Evolutionary conservation across 2,113 vertebrate genomes (phyloP).

Genomic region (Phylloscopus whistleri): DNA sequence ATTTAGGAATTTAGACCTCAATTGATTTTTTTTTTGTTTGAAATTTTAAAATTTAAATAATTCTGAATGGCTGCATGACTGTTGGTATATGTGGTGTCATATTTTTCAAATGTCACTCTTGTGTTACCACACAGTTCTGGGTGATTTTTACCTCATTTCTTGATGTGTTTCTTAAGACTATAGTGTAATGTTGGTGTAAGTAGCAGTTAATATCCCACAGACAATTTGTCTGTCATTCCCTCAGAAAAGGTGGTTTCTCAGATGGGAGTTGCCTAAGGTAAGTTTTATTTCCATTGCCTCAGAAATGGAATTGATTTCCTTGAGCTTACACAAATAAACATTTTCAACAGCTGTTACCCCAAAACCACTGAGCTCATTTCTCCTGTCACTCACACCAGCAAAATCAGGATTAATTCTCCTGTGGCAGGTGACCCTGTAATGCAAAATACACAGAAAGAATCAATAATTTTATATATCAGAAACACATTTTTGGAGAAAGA

Average conservation of each 20-base stretch:
- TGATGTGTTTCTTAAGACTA: background rate
- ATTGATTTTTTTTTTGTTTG: background rate
- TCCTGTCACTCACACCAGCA: background rate
- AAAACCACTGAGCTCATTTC: background rate
- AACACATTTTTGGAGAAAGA: background rate
- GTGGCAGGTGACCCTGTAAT: background rate
- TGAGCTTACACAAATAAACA: background rate
- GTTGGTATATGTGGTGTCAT: fast-evolving
- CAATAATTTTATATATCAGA: background rate
- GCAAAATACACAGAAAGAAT: background rate
- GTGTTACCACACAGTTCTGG: background rate
- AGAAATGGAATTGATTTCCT: background rate
- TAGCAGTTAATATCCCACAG: background rate
- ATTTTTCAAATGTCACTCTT: background rate
- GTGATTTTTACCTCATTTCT: background rate
- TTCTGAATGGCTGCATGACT: background rate
- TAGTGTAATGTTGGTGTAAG: background rate
- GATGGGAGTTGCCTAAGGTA: background rate
- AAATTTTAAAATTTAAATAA: background rate
- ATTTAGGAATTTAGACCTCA: background rate
- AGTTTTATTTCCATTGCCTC: background rate
- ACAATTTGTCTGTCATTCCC: background rate
- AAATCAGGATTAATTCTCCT: background rate
- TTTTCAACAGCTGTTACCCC: background rate
- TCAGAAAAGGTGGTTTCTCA: background rate